Evolutionary conservation across 2,113 vertebrate genomes (phyloP).

Genomic region (Pipra filicauda): DNA sequence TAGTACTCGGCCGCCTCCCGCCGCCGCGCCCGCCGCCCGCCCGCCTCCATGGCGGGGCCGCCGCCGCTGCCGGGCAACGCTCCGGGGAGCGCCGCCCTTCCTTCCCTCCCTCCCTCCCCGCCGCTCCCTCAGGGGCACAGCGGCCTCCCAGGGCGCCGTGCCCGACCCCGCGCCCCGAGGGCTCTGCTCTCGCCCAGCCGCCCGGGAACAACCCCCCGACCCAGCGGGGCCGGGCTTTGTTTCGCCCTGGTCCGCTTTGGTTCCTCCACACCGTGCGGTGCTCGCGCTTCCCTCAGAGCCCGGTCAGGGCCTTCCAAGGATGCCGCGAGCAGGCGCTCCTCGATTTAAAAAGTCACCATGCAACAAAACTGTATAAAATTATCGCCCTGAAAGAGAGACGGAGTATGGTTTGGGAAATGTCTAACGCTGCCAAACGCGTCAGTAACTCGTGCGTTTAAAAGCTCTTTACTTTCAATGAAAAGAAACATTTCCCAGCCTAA

Average conservation of each 20-base stretch:
- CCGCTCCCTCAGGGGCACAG: neutral
- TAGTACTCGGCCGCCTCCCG: conserved; percentile 79
- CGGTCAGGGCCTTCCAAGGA: neutral
- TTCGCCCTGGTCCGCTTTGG: no score
- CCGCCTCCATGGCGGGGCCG: neutral
- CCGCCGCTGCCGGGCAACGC: neutral
- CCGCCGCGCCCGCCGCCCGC: neutral
- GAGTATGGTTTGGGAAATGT: conserved; percentile 21
- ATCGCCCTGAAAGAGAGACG: neutral
- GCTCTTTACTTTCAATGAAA: conserved; percentile 36
- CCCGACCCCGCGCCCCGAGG: accelerated
- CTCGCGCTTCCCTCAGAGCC: neutral
- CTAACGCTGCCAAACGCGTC: neutral
- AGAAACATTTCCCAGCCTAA: conserved; percentile 46
- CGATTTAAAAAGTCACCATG: neutral
- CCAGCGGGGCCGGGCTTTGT: no score
- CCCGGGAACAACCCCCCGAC: neutral
- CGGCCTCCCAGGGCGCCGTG: accelerated
- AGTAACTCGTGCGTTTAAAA: conserved; percentile 29
- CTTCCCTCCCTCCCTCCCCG: neutral
- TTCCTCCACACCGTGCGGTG: neutral
- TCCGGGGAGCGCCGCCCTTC: neutral
- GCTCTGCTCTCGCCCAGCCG: neutral
- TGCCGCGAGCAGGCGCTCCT: neutral
- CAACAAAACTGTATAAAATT: neutral